A percentile compares a stretch with the other conserved stretches of the same genome.
Conservation (phyloP, 2,888 invertebrate species). For the Trichopoda pennipes region DNA sequence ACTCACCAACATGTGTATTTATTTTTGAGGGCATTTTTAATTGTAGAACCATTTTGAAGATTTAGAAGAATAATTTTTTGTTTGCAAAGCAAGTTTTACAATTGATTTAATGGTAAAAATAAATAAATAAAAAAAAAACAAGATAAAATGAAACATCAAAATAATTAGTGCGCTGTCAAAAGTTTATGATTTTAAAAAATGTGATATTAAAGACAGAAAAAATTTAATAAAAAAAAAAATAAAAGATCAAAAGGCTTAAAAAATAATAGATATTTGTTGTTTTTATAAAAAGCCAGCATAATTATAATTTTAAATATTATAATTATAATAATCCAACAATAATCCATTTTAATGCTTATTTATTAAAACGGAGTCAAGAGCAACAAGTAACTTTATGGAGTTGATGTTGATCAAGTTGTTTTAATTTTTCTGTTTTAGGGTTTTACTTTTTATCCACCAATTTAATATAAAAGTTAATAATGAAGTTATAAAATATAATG, state of each 20-base stretch:
- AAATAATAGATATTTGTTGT: constrained; percentile 39
- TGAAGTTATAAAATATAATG: not conserved
- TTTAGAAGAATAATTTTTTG: constrained; percentile 63
- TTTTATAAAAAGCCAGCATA: constrained; percentile 54
- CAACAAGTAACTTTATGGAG: constrained; percentile 64
- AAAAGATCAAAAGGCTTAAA: constrained; percentile 44
- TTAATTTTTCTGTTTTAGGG: constrained; percentile 12
- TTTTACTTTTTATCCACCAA: constrained; percentile 18
- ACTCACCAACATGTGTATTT: constrained; percentile 62
- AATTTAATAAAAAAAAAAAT: no score
- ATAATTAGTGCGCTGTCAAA: constrained; percentile 66
- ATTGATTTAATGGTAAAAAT: constrained; percentile 61
- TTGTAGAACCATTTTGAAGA: constrained; percentile 67
- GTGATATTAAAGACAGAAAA: constrained; percentile 11
- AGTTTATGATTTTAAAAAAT: constrained; percentile 40
- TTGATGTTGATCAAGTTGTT: constrained; percentile 68
- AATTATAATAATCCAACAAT: not conserved
- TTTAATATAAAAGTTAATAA: constrained; percentile 37
- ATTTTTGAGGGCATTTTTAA: constrained; percentile 55
- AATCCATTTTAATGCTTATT: constrained; percentile 66
- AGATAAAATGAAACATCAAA: constrained; percentile 68
- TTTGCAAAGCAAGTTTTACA: constrained; percentile 67
- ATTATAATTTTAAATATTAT: not conserved
- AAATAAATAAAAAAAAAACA: constrained; percentile 51
- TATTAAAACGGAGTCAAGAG: constrained; percentile 60